Evolutionary conservation across 1,140 invertebrate genomes (phyloP), one percentile per base, ranked within the genome.

Genomic region (Varroa destructor): DNA sequence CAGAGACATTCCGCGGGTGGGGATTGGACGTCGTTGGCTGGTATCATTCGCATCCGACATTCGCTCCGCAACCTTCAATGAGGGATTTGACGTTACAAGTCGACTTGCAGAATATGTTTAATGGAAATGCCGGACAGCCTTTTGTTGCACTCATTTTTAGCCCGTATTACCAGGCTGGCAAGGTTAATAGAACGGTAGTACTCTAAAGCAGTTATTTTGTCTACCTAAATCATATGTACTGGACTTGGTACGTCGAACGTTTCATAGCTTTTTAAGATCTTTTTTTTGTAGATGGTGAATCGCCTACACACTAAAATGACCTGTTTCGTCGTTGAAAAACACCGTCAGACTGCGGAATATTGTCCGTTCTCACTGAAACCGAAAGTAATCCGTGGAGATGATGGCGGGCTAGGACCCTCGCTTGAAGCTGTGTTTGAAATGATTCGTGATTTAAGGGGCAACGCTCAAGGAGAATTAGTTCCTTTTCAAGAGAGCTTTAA

Each of bases 1-100:
- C 81, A 74, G 83, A 84, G 72, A 76, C 76, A n/a, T 79, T 86
- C 12, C 78, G 80, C 43, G 75, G 77, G 43, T 76, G 78, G 58
- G 81, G 81, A 55, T 77, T 83, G 71, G 78, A 80, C 61, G 81
- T 85, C 12, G 80, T 86, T 4, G 85, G 85, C 3, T 86, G 85
- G 85, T 86, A 85, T 76, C 85, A 86, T 76, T 85, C 85, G 0
- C 85, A 86, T 79, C 85, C 85, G 37, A 83, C 82, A n/a, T 86
- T 86, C 74, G 77, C 79, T 6, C 83, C 85, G 1, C 82, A 85
- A 75, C 85, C 85, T 2, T 86, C 85, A 3, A 77, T 84, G 10
- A 80, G 84, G 72, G 85, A 86, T 77, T 78, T 86, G 36, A 82
- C 84, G 73, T 85, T 84, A 43, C 85, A 86, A 76, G 77, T 79